phyloP scores from a whole-genome alignment of 2,888 invertebrate genomes.

The Liodrosophila aerea region DNA sequence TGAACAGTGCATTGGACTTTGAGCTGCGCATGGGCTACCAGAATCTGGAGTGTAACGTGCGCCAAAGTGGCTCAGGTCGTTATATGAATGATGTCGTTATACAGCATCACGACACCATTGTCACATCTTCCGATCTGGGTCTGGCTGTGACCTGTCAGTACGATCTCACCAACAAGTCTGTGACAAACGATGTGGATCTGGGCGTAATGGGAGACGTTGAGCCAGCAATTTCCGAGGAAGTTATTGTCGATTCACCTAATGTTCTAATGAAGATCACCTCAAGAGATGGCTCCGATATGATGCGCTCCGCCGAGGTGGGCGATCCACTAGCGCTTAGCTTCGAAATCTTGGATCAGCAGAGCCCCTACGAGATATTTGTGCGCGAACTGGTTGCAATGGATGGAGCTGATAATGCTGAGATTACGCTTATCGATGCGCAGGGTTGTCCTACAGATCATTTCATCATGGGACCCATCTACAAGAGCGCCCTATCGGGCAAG shows the following conservation, averaged over 20 bases:
- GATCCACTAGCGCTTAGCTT: constrained; percentile 94
- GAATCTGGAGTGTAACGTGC: constrained; percentile 95
- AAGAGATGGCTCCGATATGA: constrained; percentile 90
- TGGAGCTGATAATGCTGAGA: constrained; percentile 94
- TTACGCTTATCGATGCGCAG: constrained; percentile 93
- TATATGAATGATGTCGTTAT: constrained; percentile 95
- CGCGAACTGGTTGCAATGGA: constrained; percentile 96
- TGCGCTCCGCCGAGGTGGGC: constrained; percentile 94
- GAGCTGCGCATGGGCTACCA: constrained; percentile 95
- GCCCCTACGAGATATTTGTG: constrained; percentile 96
- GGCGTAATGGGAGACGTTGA: constrained; percentile 93
- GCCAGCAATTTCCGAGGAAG: constrained; percentile 92
- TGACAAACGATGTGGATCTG: constrained; percentile 94
- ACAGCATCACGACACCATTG: constrained; percentile 96
- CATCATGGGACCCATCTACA: constrained; percentile 95
- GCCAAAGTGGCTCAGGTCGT: constrained; percentile 92
- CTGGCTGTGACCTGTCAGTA: constrained; percentile 96
- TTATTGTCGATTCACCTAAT: constrained; percentile 95
- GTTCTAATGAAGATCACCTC: constrained; percentile 96
- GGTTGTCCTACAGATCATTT: constrained; percentile 97
- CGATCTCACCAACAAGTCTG: constrained; percentile 95
- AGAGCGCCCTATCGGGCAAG: constrained; percentile 90
- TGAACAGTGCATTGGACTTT: constrained; percentile 93
- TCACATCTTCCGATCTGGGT: constrained; percentile 95
- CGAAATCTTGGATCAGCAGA: constrained; percentile 94